A percentile compares a stretch with the other conserved stretches of the same genome.
phyloP scores from a whole-genome alignment of 2,113 vertebrate species.

The Microtus oregoni region DNA sequence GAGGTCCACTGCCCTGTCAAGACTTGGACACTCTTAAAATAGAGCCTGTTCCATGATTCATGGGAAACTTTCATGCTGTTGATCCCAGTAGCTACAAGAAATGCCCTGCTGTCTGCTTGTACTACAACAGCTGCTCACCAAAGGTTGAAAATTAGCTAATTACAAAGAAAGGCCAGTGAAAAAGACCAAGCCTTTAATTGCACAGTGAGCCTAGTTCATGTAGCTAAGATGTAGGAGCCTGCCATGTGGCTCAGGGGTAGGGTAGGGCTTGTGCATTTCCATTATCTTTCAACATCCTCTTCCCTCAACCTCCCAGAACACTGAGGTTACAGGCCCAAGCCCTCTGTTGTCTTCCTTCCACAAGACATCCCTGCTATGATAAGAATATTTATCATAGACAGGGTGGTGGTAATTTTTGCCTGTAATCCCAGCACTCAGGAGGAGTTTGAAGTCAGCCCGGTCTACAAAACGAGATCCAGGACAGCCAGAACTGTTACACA shows the following conservation, averaged over 20 bases:
- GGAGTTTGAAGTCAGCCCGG: too few relatives aligned
- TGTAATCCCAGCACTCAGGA: too few relatives aligned
- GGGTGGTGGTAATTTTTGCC: too few relatives aligned
- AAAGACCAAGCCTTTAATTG: constrained; percentile 16
- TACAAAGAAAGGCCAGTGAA: neutral
- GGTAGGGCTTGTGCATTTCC: neutral
- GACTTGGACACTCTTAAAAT: constrained; percentile 24
- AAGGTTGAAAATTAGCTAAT: neutral
- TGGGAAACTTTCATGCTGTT: neutral
- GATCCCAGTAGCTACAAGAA: constrained; percentile 6
- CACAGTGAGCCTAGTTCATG: neutral
- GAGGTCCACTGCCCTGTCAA: neutral
- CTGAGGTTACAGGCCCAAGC: neutral
- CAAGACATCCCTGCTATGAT: constrained; percentile 27
- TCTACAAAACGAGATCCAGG: too few relatives aligned
- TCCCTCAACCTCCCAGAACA: neutral
- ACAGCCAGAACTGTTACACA: too few relatives aligned
- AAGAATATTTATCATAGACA: neutral
- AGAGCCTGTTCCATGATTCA: neutral
- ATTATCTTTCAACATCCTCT: neutral
- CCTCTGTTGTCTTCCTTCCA: constrained; percentile 23
- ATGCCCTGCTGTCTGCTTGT: neutral
- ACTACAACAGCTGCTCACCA: constrained; percentile 8
- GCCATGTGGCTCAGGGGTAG: neutral
- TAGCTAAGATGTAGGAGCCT: neutral